These are phyloP conservation scores for Pipistrellus pipistrellus DNA, from an alignment of 2,797 vertebrate species.

Conservation along the genomic window DNA sequence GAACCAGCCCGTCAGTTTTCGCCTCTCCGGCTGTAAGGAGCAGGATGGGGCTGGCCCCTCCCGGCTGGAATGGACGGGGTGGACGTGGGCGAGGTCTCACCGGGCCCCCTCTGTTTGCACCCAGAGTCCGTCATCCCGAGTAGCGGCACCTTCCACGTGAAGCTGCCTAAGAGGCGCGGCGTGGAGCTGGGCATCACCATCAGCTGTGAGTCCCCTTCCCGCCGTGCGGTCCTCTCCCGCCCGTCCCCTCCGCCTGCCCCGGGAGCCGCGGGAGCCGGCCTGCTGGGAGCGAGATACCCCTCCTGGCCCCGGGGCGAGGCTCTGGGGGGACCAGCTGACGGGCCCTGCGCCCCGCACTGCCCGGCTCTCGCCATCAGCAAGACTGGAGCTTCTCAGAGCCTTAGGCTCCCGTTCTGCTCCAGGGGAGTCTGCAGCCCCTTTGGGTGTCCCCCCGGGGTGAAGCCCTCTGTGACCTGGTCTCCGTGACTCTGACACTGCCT, in stretches of 20 bases:
- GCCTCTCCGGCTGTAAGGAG: not conserved
- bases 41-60: not conserved
- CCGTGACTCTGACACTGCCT: not conserved
- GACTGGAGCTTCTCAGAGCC: not conserved
- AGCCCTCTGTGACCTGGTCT: not conserved
- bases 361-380: not conserved
- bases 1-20: not conserved
- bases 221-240: rapidly evolving
- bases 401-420: not conserved
- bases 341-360: not conserved
- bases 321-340: not conserved
- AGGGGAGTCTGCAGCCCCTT: not conserved
- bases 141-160: conserved; percentile 98
- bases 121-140: conserved; percentile 98
- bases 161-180: conserved; percentile 97
- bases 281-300: not conserved
- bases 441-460: not conserved
- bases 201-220: conserved; percentile 92
- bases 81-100: not conserved
- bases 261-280: rapidly evolving
- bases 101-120: conserved; percentile 66
- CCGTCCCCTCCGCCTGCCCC: not conserved
- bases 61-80: too few relatives aligned
- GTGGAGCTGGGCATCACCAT: conserved; percentile 98
- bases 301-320: too few relatives aligned